Percentiles rank a stretch among this genome's conserved stretches.
These are phyloP conservation scores for Pangasius mekongensis DNA, from an alignment of 2,797 vertebrate species.

Conservation along the genomic window DNA sequence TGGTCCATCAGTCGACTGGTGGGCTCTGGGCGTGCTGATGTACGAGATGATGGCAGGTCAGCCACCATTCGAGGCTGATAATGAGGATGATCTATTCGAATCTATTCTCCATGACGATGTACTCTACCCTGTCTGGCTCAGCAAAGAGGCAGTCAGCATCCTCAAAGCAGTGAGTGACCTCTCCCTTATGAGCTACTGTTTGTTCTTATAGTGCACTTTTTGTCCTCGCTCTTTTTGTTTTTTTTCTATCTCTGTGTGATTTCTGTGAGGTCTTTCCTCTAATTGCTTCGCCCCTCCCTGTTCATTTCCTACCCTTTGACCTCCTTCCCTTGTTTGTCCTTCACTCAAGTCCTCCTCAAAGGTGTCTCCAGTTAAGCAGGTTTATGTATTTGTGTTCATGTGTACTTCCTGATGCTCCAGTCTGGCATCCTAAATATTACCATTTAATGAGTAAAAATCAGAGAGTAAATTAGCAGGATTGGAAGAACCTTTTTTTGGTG, in stretches of 20 bases:
- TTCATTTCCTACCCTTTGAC: conserved; percentile 40
- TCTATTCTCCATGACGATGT: conserved; percentile 96
- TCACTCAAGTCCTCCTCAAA: conserved; percentile 30
- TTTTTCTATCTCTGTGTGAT: conserved; percentile 19
- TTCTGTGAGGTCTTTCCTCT: conserved; percentile 35
- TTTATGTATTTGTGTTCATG: conserved; percentile 23
- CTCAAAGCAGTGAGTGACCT: conserved; percentile 86
- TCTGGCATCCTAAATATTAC: background rate
- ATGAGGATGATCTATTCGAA: conserved; percentile 95
- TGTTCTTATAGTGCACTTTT: background rate
- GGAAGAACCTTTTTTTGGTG: background rate
- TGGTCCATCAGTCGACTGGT: conserved; percentile 94
- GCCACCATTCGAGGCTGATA: conserved; percentile 94
- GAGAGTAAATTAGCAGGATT: background rate
- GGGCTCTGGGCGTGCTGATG: conserved; percentile 95
- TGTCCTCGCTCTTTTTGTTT: conserved; percentile 24
- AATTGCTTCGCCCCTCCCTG: conserved; percentile 34
- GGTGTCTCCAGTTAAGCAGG: conserved; percentile 25
- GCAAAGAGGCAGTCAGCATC: conserved; percentile 96
- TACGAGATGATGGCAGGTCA: conserved; percentile 99
- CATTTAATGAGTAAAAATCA: background rate
- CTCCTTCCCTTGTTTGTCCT: conserved; percentile 39
- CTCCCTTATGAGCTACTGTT: background rate
- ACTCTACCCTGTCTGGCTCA: conserved; percentile 94
- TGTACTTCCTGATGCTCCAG: background rate